A percentile compares a stretch with the other conserved stretches of the same genome.
Evolutionary conservation across 2,113 vertebrate genomes (phyloP).

Genomic region (Entomyzon cyanotis): DNA sequence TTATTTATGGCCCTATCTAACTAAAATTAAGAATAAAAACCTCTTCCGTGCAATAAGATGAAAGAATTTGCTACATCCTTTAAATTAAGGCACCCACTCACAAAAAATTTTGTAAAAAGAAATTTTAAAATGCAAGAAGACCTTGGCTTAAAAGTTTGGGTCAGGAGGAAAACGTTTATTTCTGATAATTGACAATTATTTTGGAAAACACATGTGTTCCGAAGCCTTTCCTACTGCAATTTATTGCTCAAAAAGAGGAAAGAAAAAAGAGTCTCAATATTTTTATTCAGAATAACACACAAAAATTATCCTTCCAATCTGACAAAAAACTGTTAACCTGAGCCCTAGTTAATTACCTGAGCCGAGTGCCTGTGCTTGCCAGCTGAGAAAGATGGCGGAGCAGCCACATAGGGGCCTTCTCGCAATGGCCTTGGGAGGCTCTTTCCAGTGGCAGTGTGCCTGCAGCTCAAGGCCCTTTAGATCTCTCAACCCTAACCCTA

Average conservation of each 20-base stretch:
- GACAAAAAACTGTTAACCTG: too few relatives aligned
- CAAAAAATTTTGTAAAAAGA: background rate
- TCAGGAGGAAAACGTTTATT: background rate
- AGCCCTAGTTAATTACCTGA: too few relatives aligned
- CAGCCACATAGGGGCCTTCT: too few relatives aligned
- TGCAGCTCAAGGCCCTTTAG: too few relatives aligned
- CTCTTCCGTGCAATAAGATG: background rate
- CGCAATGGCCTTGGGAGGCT: too few relatives aligned
- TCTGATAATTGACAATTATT: background rate
- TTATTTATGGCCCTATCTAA: background rate
- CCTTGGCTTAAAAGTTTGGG: background rate
- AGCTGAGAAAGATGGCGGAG: too few relatives aligned
- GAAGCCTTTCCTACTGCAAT: background rate
- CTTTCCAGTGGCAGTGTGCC: too few relatives aligned
- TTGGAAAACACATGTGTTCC: background rate
- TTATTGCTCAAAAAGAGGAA: background rate
- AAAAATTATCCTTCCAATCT: background rate
- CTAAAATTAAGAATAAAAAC: background rate
- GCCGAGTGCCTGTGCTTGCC: too few relatives aligned
- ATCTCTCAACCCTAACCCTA: too few relatives aligned
- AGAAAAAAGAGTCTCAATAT: fast-evolving
- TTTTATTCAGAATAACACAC: background rate
- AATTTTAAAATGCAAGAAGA: background rate
- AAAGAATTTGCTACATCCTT: background rate
- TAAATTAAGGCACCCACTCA: background rate